Evolutionary conservation across 2,888 invertebrate species (phyloP).

Genomic region (Lacanobia oleracea): DNA sequence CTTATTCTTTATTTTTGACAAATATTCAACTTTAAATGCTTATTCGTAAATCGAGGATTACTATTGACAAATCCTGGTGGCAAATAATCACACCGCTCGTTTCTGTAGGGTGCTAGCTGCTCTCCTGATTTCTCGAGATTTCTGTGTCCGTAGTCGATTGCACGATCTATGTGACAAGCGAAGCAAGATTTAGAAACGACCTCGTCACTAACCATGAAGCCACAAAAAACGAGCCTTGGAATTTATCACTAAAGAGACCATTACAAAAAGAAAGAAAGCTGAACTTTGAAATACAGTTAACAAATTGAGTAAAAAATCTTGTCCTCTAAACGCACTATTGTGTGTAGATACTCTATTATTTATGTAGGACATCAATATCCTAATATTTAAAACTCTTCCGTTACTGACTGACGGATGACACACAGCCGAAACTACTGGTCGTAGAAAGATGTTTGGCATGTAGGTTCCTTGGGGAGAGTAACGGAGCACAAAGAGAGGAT

Average conservation of each 20-base stretch:
- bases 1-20: too few species aligned
- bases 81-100: neutral
- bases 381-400: too few species aligned
- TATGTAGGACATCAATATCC: constrained; percentile 9
- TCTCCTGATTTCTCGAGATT: neutral
- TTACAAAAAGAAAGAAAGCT: constrained; percentile 58
- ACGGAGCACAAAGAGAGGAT: too few species aligned
- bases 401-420: too few species aligned
- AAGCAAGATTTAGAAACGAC: constrained; percentile 42
- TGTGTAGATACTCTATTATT: constrained; percentile 16
- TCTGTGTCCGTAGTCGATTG: constrained; percentile 2
- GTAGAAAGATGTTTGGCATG: too few species aligned
- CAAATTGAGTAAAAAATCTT: constrained; percentile 44
- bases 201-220: constrained; percentile 56
- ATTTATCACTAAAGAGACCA: constrained; percentile 48
- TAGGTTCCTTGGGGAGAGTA: too few species aligned
- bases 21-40: too few species aligned
- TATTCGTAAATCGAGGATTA: neutral
- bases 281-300: constrained; percentile 44
- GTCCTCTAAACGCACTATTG: constrained; percentile 46
- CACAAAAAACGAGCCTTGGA: constrained; percentile 57
- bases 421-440: too few species aligned
- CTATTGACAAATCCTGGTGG: neutral
- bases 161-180: constrained; percentile 26
- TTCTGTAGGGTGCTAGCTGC: neutral